Conservation (phyloP, 92 coral and sea anemone species). For the Bergia puertoricense region DNA sequence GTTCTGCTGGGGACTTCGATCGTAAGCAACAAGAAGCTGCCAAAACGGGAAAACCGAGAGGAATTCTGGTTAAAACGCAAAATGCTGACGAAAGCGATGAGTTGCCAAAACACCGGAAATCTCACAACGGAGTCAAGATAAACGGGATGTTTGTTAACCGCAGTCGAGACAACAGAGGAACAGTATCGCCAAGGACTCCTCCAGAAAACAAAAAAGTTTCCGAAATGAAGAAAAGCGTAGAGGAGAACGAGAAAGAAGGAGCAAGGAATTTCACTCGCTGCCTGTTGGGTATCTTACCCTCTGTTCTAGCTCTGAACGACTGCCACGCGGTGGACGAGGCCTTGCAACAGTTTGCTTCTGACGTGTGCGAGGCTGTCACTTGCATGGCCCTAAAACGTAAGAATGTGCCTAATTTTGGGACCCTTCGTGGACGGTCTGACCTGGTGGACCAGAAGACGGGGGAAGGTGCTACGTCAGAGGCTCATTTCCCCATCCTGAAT, state of each 20-base stretch:
- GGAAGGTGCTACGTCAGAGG: slow-evolving; percentile 97
- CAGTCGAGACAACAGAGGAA: slow-evolving; percentile 53
- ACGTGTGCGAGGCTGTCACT: slow-evolving; percentile 99
- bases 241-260: slow-evolving; percentile 98
- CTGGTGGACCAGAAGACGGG: slow-evolving; percentile 97
- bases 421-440: slow-evolving; percentile 99
- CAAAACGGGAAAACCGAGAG: slow-evolving; percentile 79
- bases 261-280: slow-evolving; percentile 99
- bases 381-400: slow-evolving; percentile 97
- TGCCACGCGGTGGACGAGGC: slow-evolving; percentile 94
- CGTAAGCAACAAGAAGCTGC: slow-evolving; percentile 65
- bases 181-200: slow-evolving; percentile 50
- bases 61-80: slow-evolving; percentile 78
- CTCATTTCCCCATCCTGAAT: slow-evolving; percentile 93
- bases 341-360: slow-evolving; percentile 97
- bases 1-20: slow-evolving; percentile 87
- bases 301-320: slow-evolving; percentile 87
- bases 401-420: slow-evolving; percentile 99
- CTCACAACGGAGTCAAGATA: slow-evolving; percentile 77
- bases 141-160: slow-evolving; percentile 90
- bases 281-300: slow-evolving; percentile 95
- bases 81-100: slow-evolving; percentile 70
- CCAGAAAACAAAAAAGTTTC: slow-evolving; percentile 70
- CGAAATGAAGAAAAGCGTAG: slow-evolving; percentile 91
- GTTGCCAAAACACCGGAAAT: slow-evolving; percentile 49